phyloP scores from a whole-genome alignment of 2,113 vertebrate genomes.

The Ovis aries region ARS-UI_Ramb_v3.0 NC_056055.1:217950501-217951000 shows the following conservation, averaged over 20 bases:
- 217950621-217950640: background rate
- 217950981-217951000: background rate
- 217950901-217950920: background rate
- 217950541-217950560: background rate
- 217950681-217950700: background rate
- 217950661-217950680: background rate
- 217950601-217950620: background rate
- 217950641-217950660: background rate
- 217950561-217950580: rapidly evolving
- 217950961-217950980: slow-evolving; percentile 7
- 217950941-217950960: background rate
- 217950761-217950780: background rate
- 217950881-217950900: background rate
- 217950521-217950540: background rate
- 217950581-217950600: background rate
- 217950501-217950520: background rate
- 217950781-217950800: background rate
- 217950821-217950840: background rate
- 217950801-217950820: background rate
- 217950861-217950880: background rate
- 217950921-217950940: background rate
- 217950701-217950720: background rate
- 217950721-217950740: background rate
- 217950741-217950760: background rate
- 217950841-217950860: background rate